These are phyloP conservation scores for Dicrostonyx torquatus DNA, from an alignment of 2,797 vertebrate genomes.

Conservation along the genomic window DNA sequence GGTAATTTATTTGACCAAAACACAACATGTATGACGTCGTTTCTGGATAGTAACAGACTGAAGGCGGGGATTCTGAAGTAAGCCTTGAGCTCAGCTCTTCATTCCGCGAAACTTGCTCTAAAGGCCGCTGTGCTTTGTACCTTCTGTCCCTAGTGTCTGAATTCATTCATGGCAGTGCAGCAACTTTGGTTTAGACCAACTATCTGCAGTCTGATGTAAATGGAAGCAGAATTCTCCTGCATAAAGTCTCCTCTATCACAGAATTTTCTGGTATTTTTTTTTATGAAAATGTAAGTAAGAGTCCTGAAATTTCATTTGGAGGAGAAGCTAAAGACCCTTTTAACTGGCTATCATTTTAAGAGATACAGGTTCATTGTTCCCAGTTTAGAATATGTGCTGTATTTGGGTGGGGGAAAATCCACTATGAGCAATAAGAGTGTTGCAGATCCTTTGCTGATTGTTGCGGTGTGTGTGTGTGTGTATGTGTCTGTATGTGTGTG, in stretches of 20 bases:
- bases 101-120: conserved; percentile 18
- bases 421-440: not conserved
- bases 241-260: not conserved
- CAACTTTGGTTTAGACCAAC: not conserved
- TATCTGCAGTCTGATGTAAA: not conserved
- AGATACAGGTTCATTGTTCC: not conserved
- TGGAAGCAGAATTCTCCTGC: not conserved
- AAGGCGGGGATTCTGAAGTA: not conserved
- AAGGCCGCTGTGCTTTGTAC: not conserved
- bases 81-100: not conserved
- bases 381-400: not conserved
- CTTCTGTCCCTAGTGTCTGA: not conserved
- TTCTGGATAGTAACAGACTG: not conserved
- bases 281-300: conserved; percentile 25
- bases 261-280: not conserved
- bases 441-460: not conserved
- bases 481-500: too few relatives aligned
- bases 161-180: not conserved
- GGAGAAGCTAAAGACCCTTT: not conserved
- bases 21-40: not conserved
- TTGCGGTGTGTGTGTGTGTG: not conserved
- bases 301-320: not conserved
- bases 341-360: not conserved
- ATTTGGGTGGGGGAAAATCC: not conserved
- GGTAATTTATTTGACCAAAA: conserved; percentile 33